Evolutionary conservation across 2,888 invertebrate species (phyloP), one percentile per base, ranked within the genome.

Genomic region (Corythucha ciliata): DNA sequence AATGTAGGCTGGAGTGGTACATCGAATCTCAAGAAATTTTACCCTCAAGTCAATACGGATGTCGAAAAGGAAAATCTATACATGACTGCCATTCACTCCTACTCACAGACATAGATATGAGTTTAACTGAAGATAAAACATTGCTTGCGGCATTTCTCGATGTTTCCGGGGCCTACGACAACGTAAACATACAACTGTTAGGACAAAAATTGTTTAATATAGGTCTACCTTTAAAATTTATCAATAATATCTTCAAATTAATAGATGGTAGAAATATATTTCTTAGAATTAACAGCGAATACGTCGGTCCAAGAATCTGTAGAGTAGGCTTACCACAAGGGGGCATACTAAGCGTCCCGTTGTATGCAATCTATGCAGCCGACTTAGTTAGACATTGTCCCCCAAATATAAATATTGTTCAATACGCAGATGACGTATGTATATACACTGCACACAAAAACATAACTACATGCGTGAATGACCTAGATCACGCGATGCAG

Each of bases 41-140:
- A 18, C 36, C 36, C 10, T 3, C 36, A 7, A 20, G 20, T 36
- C 36, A 36, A 4, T 36, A 20, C 21, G 36, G 36, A 2, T 36
- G 18, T 21, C 36, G 36, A 20, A 18, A 21, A 20, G 36, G 20
- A 36, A 6, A 10, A 36, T 36, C 36, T 4, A 36, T 21, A 2
- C 18, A 18, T 8, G n/a, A 2, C n/a, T 20, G 36, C 10, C 36
- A 36, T 18, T n/a, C 8, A 2, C 36, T 7, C 3, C 36, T 36
- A n/a, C 20, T 36, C n/a, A 6, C 21, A 21, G 36, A 36, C 12
- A 34, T 36, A 10, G 20, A n/a, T 18, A 21, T 10, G 6, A 21
- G 20, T 7, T n/a, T 36, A 3, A 20, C 36, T 10, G 21, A 64
- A 21, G n/a, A 14, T 36, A 34, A 34, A 4, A 34, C 18, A 18